Conservation (phyloP, 2,888 invertebrate genomes). For the Petrolisthes cinctipes region DNA sequence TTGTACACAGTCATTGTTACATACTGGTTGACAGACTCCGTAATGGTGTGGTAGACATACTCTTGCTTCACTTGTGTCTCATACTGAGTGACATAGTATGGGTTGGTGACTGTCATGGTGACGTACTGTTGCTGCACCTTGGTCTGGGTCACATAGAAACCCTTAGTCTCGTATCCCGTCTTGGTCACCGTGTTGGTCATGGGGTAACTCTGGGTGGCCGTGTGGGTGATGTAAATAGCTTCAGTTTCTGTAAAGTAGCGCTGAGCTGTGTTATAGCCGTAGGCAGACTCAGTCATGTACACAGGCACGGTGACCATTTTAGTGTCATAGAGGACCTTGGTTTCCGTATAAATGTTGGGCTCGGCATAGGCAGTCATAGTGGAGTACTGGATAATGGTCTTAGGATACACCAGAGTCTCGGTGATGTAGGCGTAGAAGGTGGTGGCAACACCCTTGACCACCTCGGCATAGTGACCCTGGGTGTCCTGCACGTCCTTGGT, state of each 20-base stretch:
- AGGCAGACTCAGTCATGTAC: conserved; percentile 61
- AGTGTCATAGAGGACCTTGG: conserved; percentile 63
- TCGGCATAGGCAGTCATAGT: conserved; percentile 65
- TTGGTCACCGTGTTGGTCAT: conserved; percentile 61
- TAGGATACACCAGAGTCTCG: conserved; percentile 62
- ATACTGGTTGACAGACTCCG: conserved; percentile 56
- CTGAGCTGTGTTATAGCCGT: conserved; percentile 63
- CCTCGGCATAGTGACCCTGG: conserved; percentile 53
- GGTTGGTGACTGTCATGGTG: conserved; percentile 63
- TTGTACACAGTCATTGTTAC: conserved; percentile 62
- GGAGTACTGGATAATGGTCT: conserved; percentile 64
- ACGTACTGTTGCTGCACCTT: conserved; percentile 63
- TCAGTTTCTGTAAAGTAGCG: conserved; percentile 63
- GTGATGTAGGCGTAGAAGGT: conserved; percentile 64
- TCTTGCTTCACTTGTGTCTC: conserved; percentile 60
- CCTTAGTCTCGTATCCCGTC: conserved; percentile 64
- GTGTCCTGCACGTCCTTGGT: conserved; percentile 64
- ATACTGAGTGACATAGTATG: conserved; percentile 64
- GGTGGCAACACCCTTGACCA: conserved; percentile 54
- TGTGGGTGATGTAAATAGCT: conserved; percentile 59
- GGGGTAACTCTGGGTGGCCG: conserved; percentile 62
- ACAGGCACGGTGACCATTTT: conserved; percentile 62
- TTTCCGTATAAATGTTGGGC: conserved; percentile 59
- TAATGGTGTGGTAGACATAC: conserved; percentile 62
- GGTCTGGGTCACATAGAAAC: conserved; percentile 64